phyloP scores from a whole-genome alignment of 35 echinoderm and acorn worm genomes.

The Diadema setosum region DNA sequence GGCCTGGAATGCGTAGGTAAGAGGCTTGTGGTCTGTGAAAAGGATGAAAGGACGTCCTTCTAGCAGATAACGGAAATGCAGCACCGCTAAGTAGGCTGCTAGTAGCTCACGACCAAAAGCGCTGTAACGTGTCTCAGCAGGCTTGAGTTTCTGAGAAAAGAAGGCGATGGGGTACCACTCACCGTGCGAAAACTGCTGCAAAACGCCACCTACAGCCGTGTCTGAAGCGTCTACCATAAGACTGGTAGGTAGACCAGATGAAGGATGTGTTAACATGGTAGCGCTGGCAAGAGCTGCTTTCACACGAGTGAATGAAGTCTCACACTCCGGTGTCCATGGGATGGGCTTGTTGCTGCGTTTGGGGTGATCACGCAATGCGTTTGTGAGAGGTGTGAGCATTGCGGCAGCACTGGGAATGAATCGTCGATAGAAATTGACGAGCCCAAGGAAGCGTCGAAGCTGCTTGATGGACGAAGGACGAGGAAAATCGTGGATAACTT shows the following conservation, averaged over 20 bases:
- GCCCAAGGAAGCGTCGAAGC: slow-evolving; percentile 30
- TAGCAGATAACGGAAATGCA: slow-evolving; percentile 31
- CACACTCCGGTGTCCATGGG: background rate
- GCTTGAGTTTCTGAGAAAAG: slow-evolving; percentile 23
- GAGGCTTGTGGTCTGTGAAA: slow-evolving; percentile 45
- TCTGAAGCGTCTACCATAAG: slow-evolving; percentile 48
- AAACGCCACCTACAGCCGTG: slow-evolving; percentile 40
- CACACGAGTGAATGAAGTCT: background rate
- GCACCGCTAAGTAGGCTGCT: slow-evolving; percentile 15
- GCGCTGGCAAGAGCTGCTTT: slow-evolving; percentile 15
- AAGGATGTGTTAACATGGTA: slow-evolving; percentile 35
- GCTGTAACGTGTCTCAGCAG: slow-evolving; percentile 20
- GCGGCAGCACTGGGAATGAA: slow-evolving; percentile 51
- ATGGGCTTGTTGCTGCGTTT: background rate
- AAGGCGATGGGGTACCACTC: slow-evolving; percentile 19
- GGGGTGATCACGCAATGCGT: background rate
- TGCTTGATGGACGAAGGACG: background rate
- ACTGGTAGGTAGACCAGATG: background rate
- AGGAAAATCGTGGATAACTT: slow-evolving; percentile 38
- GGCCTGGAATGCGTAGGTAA: slow-evolving; percentile 12
- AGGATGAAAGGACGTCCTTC: slow-evolving; percentile 36
- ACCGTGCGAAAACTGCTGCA: slow-evolving; percentile 28
- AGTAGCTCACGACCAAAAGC: slow-evolving; percentile 45
- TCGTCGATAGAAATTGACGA: slow-evolving; percentile 63
- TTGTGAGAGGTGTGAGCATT: slow-evolving; percentile 20